Evolutionary conservation across 2,888 invertebrate genomes (phyloP).

Genomic region (Orchesellides sinensis): DNA sequence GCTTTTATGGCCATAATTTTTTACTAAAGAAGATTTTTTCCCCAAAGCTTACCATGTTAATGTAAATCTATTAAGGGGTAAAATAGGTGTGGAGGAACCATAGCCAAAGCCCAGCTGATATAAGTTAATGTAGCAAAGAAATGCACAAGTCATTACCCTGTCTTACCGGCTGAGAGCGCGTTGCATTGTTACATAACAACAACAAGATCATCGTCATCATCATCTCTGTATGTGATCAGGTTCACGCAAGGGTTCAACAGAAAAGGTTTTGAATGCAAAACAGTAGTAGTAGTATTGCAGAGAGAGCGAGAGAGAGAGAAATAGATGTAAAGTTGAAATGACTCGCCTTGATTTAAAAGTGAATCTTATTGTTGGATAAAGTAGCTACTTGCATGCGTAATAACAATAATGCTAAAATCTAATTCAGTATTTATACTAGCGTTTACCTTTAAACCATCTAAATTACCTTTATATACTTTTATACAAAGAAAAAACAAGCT

Average conservation of each 20-base stretch:
- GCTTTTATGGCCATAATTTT: too few relatives aligned
- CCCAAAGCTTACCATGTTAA: too few relatives aligned
- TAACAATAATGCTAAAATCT: neutral
- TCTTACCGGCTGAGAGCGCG: constrained; percentile 27
- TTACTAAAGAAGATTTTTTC: too few relatives aligned
- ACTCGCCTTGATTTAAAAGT: neutral
- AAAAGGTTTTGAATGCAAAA: neutral
- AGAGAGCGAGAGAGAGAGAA: neutral
- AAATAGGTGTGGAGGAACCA: neutral
- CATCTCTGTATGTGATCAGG: constrained; percentile 42
- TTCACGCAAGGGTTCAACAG: constrained; percentile 50
- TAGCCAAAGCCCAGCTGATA: constrained; percentile 14
- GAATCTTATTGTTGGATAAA: neutral
- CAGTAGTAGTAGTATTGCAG: neutral
- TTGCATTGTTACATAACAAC: constrained; percentile 61
- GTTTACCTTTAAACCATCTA: too few relatives aligned
- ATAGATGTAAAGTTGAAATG: neutral
- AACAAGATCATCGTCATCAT: constrained; percentile 33
- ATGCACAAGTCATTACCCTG: constrained; percentile 56
- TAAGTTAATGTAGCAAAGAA: constrained; percentile 23
- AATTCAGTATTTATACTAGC: too few relatives aligned
- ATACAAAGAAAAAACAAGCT: neutral
- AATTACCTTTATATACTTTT: neutral
- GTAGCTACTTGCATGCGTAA: neutral
- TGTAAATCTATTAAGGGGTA: too few relatives aligned